These are phyloP conservation scores for Notiomystis cincta DNA, from an alignment of 2,113 vertebrate species.

Conservation along the genomic window DNA sequence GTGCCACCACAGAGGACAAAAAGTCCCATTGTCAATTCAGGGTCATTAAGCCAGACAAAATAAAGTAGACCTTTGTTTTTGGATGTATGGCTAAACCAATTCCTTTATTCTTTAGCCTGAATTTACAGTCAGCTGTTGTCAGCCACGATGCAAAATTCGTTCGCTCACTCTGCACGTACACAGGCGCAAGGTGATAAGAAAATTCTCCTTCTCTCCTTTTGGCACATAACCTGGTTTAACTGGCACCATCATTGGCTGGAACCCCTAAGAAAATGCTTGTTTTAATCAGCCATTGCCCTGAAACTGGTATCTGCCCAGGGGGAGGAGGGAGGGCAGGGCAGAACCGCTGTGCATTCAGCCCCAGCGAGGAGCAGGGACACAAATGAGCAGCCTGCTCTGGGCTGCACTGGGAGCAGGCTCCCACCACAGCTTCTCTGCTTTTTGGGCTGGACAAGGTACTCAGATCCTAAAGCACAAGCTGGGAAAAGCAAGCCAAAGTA, in stretches of 20 bases:
- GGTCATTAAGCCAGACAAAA: background rate
- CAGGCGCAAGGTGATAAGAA: rapidly evolving
- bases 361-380: rapidly evolving
- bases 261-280: background rate
- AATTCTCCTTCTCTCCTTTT: background rate
- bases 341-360: rapidly evolving
- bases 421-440: background rate
- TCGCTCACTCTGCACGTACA: rapidly evolving
- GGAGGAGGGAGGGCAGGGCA: background rate
- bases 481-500: background rate
- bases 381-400: rapidly evolving
- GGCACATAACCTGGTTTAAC: background rate
- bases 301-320: background rate
- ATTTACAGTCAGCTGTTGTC: background rate
- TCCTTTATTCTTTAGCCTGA: background rate
- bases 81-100: background rate
- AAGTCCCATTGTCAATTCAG: background rate
- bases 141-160: background rate
- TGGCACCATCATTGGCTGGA: background rate
- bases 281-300: background rate
- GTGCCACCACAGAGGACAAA: background rate
- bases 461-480: background rate
- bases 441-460: background rate
- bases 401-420: background rate
- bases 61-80: background rate